Evolutionary conservation across 2,113 vertebrate genomes (phyloP), one percentile per base, ranked within the genome.

Genomic region (Zosterops hypoxanthus): DNA sequence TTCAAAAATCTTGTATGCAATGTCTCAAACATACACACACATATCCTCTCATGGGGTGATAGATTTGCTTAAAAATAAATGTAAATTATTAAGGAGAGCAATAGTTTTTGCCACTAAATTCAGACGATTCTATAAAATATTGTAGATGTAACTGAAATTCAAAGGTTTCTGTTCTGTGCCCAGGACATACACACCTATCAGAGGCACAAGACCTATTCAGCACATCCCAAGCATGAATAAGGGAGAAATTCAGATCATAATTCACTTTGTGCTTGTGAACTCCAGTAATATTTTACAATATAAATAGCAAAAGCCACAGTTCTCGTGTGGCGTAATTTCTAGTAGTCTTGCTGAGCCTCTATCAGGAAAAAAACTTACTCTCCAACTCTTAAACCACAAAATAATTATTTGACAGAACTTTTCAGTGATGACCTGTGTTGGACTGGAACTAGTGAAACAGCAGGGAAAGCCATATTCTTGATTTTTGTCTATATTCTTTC

Each of bases 61-160:
- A 59, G 3, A 41, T 70, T 33, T 71, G 8, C 19, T 53, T 79
- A 26, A 64, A 81, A 90, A 70, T 79, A 11, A 4, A 5, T 28
- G 8, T 28, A 72, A 81, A 50, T 36, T 81, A 14, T 34, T 57
- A 66, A 44, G 25, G 25, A 52, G 26, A 44, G 33, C 22, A 52
- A n/a, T 57, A 59, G 12, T n/a, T 86, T 57, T 42, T 86, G 44
- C 12, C n/a, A 52, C 11, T 4, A 65, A 85, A 82, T 78, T 85
- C 3, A 15, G 23, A 75, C 57, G 36, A 42, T 19, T 69, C 18
- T 4, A 6, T 77, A 31, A 60, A 47, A 22, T 53, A 47, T 29
- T 0, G 0, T 31, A 64, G 5, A 28, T 12, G 44, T 11, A 77
- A 34, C 16, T 34, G 46, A 53, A 77, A 68, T 69, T 26, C 8